Base-by-base conservation (phyloP, 2,888 invertebrate species). In the Busseola fusca region DNA sequence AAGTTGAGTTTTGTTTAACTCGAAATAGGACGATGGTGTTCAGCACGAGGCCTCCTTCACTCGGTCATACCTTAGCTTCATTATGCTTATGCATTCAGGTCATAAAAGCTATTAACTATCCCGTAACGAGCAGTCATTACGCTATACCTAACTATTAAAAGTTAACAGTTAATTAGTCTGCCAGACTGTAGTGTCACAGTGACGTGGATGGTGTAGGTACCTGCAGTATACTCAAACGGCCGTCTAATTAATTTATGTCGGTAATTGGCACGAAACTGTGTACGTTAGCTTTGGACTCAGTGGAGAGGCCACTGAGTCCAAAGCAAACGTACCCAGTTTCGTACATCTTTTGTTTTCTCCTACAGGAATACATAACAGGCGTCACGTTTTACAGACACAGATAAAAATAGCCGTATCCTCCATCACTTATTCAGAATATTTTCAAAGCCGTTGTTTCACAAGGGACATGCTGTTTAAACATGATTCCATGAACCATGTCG, bases 401-500 rank as follows among this genome's bases (percentile, higher is more conserved):
- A 75, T 56, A 65, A 58, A 37, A 67, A 64, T 52, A 67, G 56
- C 14, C 34, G n/a, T 62, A 42, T 40, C 56, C 34, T 27, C 25
- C 58, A 82, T 82, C 60, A 82, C 48, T 78, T 82, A 80, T 80
- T 80, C 78, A 82, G n/a, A 42, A 50, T 60, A 81, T 69, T 82
- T 82, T 78, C 60, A 72, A 69, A 56, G 54, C 27, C 64, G 54
- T 72, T 69, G 63, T 59, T 45, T 57, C 79, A 69, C 62, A 34
- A 50, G 72, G 62, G 69, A 69, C 59, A 58, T 56, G 48, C 54
- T 69, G 58, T 69, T 54, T 48, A 64, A 62, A 69, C 67, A 81
- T 81, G n/a, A 72, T 73, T 37, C 34, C 48, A 57, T 12, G 45
- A 30, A 62, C 69, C 72, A 60, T 66, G 42, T 72, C 64, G 25